These are phyloP conservation scores for Bucco capensis DNA, from an alignment of 2,113 vertebrate species.

Conservation along the genomic window DNA sequence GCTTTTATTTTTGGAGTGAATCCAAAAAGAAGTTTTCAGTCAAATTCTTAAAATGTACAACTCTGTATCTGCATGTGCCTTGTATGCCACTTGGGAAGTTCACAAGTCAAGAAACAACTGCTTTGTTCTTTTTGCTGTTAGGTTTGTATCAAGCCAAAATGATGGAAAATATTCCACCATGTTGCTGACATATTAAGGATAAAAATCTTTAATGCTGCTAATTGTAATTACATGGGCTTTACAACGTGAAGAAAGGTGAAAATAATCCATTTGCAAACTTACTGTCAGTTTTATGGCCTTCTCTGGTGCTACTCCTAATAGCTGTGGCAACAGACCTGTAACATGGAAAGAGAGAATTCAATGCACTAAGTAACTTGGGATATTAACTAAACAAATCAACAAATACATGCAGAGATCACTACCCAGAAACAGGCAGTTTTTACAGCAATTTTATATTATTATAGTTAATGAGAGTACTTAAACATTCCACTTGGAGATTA, in stretches of 20 bases:
- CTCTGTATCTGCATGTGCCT: background rate
- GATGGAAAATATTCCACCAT: background rate
- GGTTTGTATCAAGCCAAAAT: background rate
- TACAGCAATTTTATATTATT: constrained; percentile 71
- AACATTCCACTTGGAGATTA: constrained; percentile 75
- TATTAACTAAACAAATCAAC: constrained; percentile 66
- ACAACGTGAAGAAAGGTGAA: background rate
- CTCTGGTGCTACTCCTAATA: constrained; percentile 93
- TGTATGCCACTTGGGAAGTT: background rate
- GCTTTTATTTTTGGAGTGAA: background rate
- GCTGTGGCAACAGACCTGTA: constrained; percentile 91
- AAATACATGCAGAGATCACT: constrained; percentile 36
- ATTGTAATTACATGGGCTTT: background rate
- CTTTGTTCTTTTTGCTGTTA: background rate
- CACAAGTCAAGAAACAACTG: background rate
- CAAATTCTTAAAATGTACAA: background rate
- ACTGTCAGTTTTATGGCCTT: constrained; percentile 96
- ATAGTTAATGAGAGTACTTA: constrained; percentile 78
- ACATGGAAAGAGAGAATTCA: constrained; percentile 63
- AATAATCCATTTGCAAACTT: constrained; percentile 71
- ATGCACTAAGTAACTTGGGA: constrained; percentile 48
- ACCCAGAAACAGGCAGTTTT: constrained; percentile 61
- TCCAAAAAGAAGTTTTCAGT: background rate
- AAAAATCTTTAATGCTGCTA: background rate
- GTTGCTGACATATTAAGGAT: background rate